A percentile compares a stretch with the other conserved stretches of the same genome.
Conservation (phyloP, 2,797 vertebrate species). For the Liparis tanakae region DNA sequence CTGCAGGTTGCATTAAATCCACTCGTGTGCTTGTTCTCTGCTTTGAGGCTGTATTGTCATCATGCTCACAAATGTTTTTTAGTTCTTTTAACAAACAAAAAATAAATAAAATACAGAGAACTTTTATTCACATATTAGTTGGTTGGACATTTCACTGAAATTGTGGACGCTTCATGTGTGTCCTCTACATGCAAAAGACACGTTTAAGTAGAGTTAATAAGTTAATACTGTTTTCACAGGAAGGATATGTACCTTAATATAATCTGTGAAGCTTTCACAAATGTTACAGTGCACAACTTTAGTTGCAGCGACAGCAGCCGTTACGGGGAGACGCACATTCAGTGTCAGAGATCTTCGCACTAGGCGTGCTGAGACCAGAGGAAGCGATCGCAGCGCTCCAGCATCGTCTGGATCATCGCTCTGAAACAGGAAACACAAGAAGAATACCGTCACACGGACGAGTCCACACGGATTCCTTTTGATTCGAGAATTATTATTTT, state of each 20-base stretch:
- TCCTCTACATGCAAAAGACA: slow-evolving; percentile 28
- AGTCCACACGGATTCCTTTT: neutral
- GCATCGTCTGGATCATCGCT: slow-evolving; percentile 95
- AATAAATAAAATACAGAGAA: slow-evolving; percentile 5
- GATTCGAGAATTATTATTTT: neutral
- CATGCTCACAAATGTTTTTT: neutral
- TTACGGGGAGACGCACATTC: slow-evolving; percentile 34
- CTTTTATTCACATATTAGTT: slow-evolving; percentile 66
- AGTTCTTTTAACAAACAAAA: slow-evolving; percentile 13
- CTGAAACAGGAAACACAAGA: slow-evolving; percentile 77
- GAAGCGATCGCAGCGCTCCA: slow-evolving; percentile 96
- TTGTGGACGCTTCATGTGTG: slow-evolving; percentile 20
- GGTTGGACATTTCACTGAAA: slow-evolving; percentile 39
- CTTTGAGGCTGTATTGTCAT: neutral
- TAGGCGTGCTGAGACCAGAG: slow-evolving; percentile 97
- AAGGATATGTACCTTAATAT: neutral
- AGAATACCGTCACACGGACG: neutral
- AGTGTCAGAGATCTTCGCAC: slow-evolving; percentile 37
- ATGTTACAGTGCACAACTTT: slow-evolving; percentile 47
- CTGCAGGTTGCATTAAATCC: neutral
- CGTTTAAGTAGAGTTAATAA: slow-evolving; percentile 13
- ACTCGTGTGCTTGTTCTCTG: neutral
- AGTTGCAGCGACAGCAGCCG: slow-evolving; percentile 40
- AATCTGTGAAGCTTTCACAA: slow-evolving; percentile 12
- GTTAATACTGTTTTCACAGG: slow-evolving; percentile 36